Base-by-base conservation (phyloP, 2,797 vertebrate species). In the Potorous gilbertii region DNA sequence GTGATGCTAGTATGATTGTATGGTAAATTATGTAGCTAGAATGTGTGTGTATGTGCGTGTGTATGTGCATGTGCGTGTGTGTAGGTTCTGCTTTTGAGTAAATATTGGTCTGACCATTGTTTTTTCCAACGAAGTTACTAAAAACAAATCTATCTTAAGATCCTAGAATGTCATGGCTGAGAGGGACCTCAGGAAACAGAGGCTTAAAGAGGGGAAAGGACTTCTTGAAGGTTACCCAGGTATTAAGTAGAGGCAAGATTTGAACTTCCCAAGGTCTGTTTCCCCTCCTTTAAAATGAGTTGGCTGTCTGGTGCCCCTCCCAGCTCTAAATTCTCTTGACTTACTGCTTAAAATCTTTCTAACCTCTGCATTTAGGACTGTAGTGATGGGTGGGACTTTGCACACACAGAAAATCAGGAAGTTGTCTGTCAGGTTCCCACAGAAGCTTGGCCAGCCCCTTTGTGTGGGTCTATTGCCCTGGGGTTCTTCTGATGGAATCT, bases 401-500 rank as follows among this genome's bases (percentile, higher is more conserved):
- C 97, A 95, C 93, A 92, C 92, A 97, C 91, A 97, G 95, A 97
- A 98, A 98, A 96, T 97, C 97, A 98, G 98, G 98, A 98, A 98
- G 81, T 98, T 96, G 96, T 93, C 56, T 95, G 93, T 66, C 52
- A n/a, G 55, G 97, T 98, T 98, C 98, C 97, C 98, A 98, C 98
- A 97, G 94, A 97, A 94, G 91, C 93, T n/a, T 96, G 29, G 95
- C 66, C 95, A 94, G 92, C 96, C 92, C 94, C 93, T 98, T 98
- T 98, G 97, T 98, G 96, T 97, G 91, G 93, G 34, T 74, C 94
- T 95, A 93, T 95, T 95, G 96, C 96, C 59, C 90, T 94, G 90
- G 95, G 52, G 92, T 97, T 94, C 81, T 96, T 97, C 95, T 97
- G 96, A 96, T 74, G 54, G 91, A 96, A 89, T 97, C 96, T 92